These are phyloP conservation scores for Gyps fulvus DNA, from an alignment of 2,113 vertebrate species.

Conservation along the genomic window DNA sequence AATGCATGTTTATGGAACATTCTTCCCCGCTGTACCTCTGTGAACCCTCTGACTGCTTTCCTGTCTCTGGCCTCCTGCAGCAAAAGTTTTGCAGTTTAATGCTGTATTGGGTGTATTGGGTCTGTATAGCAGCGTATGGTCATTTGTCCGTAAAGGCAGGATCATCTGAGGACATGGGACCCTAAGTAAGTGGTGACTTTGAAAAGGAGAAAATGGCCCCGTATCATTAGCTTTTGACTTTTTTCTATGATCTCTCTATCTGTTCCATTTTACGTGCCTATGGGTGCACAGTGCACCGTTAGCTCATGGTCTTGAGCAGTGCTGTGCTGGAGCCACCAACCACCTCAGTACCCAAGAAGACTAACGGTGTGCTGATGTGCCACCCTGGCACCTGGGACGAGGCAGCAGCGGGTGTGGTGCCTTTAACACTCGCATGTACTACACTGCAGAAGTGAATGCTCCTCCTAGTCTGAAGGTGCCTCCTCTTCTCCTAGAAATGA, in stretches of 20 bases:
- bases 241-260: not conserved
- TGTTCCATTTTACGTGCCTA: not conserved
- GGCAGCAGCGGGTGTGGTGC: not conserved
- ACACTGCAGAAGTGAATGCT: not conserved
- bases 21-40: rapidly evolving
- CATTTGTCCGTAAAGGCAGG: not conserved
- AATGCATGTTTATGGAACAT: not conserved
- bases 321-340: not conserved
- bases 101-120: too few species aligned
- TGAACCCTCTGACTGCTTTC: not conserved
- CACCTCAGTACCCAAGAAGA: not conserved
- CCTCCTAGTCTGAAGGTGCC: not conserved
- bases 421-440: rapidly evolving
- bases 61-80: not conserved
- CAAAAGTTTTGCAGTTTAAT: not conserved
- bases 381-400: not conserved
- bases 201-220: not conserved
- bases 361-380: not conserved
- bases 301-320: not conserved
- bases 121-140: not conserved
- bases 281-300: not conserved
- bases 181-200: not conserved
- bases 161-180: not conserved
- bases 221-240: not conserved
- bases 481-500: not conserved